Conservation (phyloP, 2,888 invertebrate species). For the Orthonevra nobilis region DNA sequence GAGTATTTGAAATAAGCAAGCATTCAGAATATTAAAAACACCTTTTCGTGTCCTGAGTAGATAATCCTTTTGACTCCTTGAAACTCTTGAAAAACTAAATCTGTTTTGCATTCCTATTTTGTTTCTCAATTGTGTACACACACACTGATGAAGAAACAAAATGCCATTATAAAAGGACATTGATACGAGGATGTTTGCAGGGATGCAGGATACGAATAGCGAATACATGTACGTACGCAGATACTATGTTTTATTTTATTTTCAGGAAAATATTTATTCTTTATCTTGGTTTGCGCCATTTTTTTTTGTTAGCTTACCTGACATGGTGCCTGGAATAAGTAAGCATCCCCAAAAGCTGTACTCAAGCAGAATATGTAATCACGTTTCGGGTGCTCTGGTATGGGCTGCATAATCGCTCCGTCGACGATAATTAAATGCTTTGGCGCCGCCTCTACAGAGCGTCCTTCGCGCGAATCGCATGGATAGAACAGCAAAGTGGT, state of each 20-base stretch:
- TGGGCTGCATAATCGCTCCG: conserved; percentile 98
- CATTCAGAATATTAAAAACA: conserved; percentile 60
- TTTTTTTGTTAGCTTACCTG: conserved; percentile 82
- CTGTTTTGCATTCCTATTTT: conserved; percentile 55
- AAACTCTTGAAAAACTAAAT: conserved; percentile 64
- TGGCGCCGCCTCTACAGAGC: conserved; percentile 94
- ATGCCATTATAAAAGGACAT: conserved; percentile 46
- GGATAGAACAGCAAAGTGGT: conserved; percentile 97
- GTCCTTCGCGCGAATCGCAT: conserved; percentile 94
- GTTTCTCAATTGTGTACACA: conserved; percentile 14
- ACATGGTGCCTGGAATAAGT: conserved; percentile 95
- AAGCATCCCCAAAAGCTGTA: conserved; percentile 98
- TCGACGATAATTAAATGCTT: conserved; percentile 98
- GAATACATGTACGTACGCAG: conserved; percentile 24
- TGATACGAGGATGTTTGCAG: too few relatives aligned
- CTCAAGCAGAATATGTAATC: conserved; percentile 99
- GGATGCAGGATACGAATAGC: too few relatives aligned
- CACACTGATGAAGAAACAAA: conserved; percentile 8
- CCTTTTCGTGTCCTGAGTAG: conserved; percentile 63
- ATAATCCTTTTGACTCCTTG: conserved; percentile 66
- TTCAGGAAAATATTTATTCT: conserved; percentile 60
- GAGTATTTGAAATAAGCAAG: conserved; percentile 16
- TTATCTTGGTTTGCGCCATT: conserved; percentile 29
- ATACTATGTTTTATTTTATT: conserved; percentile 44
- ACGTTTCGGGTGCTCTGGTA: conserved; percentile 98